These are phyloP conservation scores for Craseonycteris thonglongyai DNA, from an alignment of 2,113 vertebrate species.

Conservation along the genomic window DNA sequence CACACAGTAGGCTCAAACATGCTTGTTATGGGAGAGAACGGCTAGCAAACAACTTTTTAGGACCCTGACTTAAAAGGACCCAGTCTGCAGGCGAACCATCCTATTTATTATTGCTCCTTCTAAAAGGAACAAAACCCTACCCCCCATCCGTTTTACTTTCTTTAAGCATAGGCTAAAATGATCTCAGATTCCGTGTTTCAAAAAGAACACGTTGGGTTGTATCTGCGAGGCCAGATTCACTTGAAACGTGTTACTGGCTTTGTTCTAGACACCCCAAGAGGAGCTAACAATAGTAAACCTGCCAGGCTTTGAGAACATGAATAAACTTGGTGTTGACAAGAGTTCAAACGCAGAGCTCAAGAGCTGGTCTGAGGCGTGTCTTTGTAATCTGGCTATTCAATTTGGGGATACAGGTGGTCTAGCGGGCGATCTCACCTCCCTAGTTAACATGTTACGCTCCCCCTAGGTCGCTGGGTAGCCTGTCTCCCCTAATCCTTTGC, in stretches of 20 bases:
- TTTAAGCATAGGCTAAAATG: slow-evolving; percentile 66
- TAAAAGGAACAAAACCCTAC: slow-evolving; percentile 65
- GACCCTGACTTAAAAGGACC: slow-evolving; percentile 39
- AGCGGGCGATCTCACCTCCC: slow-evolving; percentile 76
- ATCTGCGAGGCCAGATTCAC: slow-evolving; percentile 46
- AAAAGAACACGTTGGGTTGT: slow-evolving; percentile 59
- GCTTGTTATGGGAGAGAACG: slow-evolving; percentile 17
- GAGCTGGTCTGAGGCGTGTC: slow-evolving; percentile 80
- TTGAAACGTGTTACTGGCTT: slow-evolving; percentile 77
- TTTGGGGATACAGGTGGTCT: slow-evolving; percentile 83
- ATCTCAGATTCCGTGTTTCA: slow-evolving; percentile 65
- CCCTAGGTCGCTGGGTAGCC: slow-evolving; percentile 66
- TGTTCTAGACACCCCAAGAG: slow-evolving; percentile 79
- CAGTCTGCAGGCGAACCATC: background rate
- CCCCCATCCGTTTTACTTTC: slow-evolving; percentile 56
- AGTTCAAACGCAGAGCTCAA: slow-evolving; percentile 82
- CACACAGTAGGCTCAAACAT: slow-evolving; percentile 51
- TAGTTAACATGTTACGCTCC: slow-evolving; percentile 81
- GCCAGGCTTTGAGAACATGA: slow-evolving; percentile 82
- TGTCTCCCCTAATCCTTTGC: slow-evolving; percentile 67
- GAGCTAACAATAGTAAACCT: slow-evolving; percentile 78
- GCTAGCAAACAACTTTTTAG: slow-evolving; percentile 46
- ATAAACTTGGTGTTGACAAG: slow-evolving; percentile 84
- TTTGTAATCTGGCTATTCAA: slow-evolving; percentile 86
- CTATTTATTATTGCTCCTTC: slow-evolving; percentile 62